Conservation (phyloP, 2,113 vertebrate species). For the Maccullochella peelii region DNA sequence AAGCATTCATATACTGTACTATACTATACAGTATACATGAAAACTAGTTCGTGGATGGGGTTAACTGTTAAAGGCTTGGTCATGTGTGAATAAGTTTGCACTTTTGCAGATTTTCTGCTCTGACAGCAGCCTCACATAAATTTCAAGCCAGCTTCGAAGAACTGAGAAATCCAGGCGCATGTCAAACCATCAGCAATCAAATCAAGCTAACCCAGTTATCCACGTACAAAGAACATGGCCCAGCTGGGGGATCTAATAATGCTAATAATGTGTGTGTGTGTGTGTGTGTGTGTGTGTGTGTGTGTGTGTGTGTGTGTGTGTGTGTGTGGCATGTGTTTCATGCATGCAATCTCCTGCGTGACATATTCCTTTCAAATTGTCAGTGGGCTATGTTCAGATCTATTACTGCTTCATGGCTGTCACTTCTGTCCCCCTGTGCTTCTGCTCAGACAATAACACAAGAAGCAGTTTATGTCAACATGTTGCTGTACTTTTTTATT, state of each 20-base stretch:
- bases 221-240: background rate
- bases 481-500: background rate
- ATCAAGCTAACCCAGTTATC: conserved; percentile 44
- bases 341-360: background rate
- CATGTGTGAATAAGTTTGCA: background rate
- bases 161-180: background rate
- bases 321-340: background rate
- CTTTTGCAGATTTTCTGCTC: background rate
- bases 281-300: background rate
- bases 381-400: background rate
- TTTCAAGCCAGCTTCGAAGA: background rate
- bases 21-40: background rate
- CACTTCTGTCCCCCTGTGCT: background rate
- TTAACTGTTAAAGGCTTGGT: background rate
- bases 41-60: background rate
- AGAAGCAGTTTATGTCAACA: background rate
- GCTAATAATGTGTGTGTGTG: background rate
- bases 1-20: no score
- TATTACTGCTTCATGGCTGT: background rate
- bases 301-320: conserved; percentile 1
- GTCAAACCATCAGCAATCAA: conserved; percentile 35
- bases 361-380: conserved; percentile 12
- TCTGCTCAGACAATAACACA: conserved; percentile 3
- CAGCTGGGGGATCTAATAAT: conserved; percentile 43
- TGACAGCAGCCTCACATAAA: background rate